A percentile compares a stretch with the other conserved stretches of the same genome.
Evolutionary conservation across 2,113 vertebrate genomes (phyloP).

Genomic region (Prietella phreatophila): DNA sequence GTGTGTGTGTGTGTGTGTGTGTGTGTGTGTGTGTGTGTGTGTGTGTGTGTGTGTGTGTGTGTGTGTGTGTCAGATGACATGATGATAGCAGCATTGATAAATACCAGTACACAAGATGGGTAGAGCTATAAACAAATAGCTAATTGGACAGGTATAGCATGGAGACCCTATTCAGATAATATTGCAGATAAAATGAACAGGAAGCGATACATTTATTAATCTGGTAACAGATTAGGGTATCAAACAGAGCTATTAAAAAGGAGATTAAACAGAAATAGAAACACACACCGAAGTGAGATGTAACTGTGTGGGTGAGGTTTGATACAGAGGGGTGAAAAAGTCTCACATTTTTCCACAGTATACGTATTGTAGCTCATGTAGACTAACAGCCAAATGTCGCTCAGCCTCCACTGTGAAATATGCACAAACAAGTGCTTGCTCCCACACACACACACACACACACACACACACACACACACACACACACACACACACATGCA

Average conservation of each 20-base stretch:
- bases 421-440: conserved; percentile 38
- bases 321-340: conserved; percentile 21
- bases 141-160: not conserved
- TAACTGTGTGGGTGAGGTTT: not conserved
- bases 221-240: not conserved
- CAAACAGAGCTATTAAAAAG: not conserved
- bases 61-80: not conserved
- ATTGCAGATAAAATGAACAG: not conserved
- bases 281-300: conserved; percentile 7
- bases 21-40: conserved; percentile 1
- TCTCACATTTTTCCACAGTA: conserved; percentile 14
- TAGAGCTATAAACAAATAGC: not conserved
- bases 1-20: too few species aligned
- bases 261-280: conserved; percentile 10
- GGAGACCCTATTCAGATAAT: not conserved
- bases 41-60: not conserved
- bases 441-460: not conserved
- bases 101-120: conserved; percentile 14
- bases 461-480: not conserved
- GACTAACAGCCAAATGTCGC: conserved; percentile 39
- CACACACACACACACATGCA: not conserved
- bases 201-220: not conserved
- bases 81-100: not conserved
- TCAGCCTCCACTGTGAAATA: conserved; percentile 49
- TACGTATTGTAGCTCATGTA: conserved; percentile 30